Evolutionary conservation across 1,140 invertebrate species (phyloP), one percentile per base, ranked within the genome.

Genomic region (Hermetia illucens): DNA sequence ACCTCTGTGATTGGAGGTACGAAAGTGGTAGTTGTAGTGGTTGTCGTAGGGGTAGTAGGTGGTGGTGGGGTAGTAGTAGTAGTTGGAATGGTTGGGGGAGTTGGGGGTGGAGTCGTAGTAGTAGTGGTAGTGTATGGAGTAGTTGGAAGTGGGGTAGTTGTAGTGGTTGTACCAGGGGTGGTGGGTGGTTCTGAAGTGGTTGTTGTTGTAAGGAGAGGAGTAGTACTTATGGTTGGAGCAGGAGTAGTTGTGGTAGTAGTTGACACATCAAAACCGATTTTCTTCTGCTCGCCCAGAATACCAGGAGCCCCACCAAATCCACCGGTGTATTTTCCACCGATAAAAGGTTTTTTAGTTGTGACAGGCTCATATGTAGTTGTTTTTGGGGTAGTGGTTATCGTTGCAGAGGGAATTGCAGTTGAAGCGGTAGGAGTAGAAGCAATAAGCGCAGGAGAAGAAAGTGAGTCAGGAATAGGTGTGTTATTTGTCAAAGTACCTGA

Each of bases 161-260:
- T 24, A 4, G 39, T 44, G 15, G 43, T 37, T 1, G 34, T 37
- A 13, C 29, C 13, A 3, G 36, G 40, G 13, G 39, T 46, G 2
- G 48, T 47, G 1, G 40, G 41, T 0, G 41, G 42, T 1, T 19
- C 22, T 0, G 30, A 21, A 0, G 42, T 44, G 5, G 34, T 44
- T n/a, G 37, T 40, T 3, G 40, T 47, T 1, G 42, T 42, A 3
- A 45, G 41, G 13, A 24, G 47, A 12, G 44, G 44, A 1, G 40
- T 50, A 30, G 43, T 50, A 20, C 21, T 46, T 13, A 20, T 36
- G 13, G 16, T 37, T 21, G 36, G 9, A 5, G n/a, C 20, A 5
- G 38, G 25, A 10, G 3, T 36, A 6, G 13, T 20, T 8, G 39
- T 34, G 12, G 33, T 36, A 19, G 40, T 50, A 12, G 51, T 54